Conservation (phyloP, 2,797 vertebrate genomes). For the Artibeus jamaicensis region DNA sequence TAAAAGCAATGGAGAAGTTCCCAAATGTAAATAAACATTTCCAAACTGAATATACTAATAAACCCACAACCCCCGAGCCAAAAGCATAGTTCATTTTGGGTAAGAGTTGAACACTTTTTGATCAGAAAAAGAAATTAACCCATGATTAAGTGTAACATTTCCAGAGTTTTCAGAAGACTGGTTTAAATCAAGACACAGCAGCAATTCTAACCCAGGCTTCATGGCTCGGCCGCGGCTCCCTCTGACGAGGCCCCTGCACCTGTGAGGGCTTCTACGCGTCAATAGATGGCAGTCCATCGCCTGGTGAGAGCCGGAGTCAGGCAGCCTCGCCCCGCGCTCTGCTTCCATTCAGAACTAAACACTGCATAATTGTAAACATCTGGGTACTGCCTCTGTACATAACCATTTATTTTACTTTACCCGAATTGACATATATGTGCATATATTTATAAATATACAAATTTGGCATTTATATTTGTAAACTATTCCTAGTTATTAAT, state of each 20-base stretch:
- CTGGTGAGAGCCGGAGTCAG: conserved; percentile 75
- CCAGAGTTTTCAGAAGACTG: conserved; percentile 64
- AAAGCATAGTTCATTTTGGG: background rate
- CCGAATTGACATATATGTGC: background rate
- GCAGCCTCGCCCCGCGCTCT: conserved; percentile 67
- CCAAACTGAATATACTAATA: background rate
- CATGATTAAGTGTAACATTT: conserved; percentile 51
- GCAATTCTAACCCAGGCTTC: conserved; percentile 51
- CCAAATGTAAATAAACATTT: conserved; percentile 31
- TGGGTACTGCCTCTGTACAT: conserved; percentile 30
- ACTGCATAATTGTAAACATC: conserved; percentile 71
- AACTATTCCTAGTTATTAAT: conserved; percentile 36
- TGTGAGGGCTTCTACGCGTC: conserved; percentile 79
- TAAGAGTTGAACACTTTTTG: background rate
- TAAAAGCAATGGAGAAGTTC: conserved; percentile 25
- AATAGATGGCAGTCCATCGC: conserved; percentile 88
- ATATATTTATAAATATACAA: background rate
- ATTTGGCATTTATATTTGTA: conserved; percentile 12
- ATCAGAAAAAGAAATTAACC: conserved; percentile 58
- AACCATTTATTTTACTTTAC: conserved; percentile 47
- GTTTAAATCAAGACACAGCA: conserved; percentile 60
- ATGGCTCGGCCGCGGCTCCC: conserved; percentile 70
- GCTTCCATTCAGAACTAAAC: conserved; percentile 61
- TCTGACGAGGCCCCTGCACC: background rate
- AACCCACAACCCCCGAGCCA: background rate